Evolutionary conservation across 2,888 invertebrate species (phyloP).

Genomic region (Xestia sexstrigata): DNA sequence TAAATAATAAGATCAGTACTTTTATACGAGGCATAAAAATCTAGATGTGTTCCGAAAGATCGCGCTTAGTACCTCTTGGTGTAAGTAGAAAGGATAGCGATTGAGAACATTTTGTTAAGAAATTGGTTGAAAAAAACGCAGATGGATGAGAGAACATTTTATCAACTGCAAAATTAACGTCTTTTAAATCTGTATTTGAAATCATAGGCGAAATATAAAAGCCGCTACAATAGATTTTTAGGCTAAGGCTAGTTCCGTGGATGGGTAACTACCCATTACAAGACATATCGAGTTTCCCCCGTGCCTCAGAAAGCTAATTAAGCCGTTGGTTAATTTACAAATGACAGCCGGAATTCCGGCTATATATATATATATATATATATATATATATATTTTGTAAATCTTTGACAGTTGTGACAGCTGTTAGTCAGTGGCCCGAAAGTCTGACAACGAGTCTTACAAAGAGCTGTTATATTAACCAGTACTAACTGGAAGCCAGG

Average conservation of each 20-base stretch:
- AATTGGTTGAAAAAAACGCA: background rate
- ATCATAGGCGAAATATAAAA: background rate
- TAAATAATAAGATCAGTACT: constrained; percentile 68
- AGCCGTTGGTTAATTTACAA: no score
- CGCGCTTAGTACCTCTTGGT: constrained; percentile 24
- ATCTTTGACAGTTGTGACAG: background rate
- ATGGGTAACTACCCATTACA: background rate
- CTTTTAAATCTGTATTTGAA: no score
- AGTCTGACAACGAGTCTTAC: background rate
- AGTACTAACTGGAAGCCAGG: background rate
- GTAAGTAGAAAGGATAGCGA: constrained; percentile 11
- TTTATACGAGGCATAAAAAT: constrained; percentile 67
- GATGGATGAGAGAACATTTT: background rate
- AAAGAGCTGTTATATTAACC: background rate
- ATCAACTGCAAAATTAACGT: background rate
- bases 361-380: no score
- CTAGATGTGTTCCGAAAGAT: constrained; percentile 62
- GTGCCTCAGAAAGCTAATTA: background rate
- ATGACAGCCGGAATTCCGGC: no score
- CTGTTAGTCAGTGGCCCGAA: background rate
- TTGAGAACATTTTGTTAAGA: constrained; percentile 16
- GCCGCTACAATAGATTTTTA: no score
- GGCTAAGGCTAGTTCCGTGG: background rate
- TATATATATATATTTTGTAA: no score
- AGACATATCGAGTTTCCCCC: background rate